Percentiles rank a stretch among this genome's conserved stretches.
These are phyloP conservation scores for Cirrhinus molitorella DNA, from an alignment of 2,797 vertebrate genomes.

Conservation along the genomic window DNA sequence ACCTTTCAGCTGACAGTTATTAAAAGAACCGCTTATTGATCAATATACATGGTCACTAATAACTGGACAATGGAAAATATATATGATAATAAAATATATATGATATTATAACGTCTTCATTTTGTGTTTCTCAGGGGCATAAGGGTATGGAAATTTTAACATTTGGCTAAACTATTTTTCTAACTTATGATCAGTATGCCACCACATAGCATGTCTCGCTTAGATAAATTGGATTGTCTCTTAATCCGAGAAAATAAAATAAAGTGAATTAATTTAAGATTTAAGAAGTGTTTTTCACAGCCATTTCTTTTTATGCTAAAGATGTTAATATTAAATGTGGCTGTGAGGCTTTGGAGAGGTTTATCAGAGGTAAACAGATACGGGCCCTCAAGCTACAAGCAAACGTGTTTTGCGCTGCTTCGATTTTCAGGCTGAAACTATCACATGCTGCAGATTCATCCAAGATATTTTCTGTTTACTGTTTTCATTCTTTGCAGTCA, in stretches of 20 bases:
- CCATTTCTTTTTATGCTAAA: conserved; percentile 56
- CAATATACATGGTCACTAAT: background rate
- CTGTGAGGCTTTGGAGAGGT: conserved; percentile 67
- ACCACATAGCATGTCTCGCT: conserved; percentile 37
- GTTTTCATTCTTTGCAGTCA: conserved; percentile 37
- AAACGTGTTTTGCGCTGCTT: conserved; percentile 52
- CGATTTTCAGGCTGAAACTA: conserved; percentile 62
- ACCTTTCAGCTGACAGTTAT: background rate
- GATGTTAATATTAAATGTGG: conserved; percentile 71
- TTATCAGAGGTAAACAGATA: conserved; percentile 78
- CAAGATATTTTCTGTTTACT: conserved; percentile 56
- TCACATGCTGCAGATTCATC: conserved; percentile 59
- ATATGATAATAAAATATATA: background rate
- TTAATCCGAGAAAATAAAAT: conserved; percentile 63
- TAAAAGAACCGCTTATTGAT: background rate
- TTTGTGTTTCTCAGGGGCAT: background rate
- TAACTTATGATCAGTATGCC: conserved; percentile 40
- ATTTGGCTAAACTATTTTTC: background rate
- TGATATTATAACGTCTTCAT: too few relatives aligned
- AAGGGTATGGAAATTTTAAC: too few relatives aligned
- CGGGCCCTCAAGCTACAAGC: conserved; percentile 66
- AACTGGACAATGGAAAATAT: background rate
- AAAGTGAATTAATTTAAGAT: conserved; percentile 66
- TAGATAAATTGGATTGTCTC: conserved; percentile 67
- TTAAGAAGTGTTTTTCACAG: conserved; percentile 38